Percentiles rank a stretch among this genome's conserved stretches.
Evolutionary conservation across 2,888 invertebrate genomes (phyloP).

Genomic region (Standfussiana lucernea): DNA sequence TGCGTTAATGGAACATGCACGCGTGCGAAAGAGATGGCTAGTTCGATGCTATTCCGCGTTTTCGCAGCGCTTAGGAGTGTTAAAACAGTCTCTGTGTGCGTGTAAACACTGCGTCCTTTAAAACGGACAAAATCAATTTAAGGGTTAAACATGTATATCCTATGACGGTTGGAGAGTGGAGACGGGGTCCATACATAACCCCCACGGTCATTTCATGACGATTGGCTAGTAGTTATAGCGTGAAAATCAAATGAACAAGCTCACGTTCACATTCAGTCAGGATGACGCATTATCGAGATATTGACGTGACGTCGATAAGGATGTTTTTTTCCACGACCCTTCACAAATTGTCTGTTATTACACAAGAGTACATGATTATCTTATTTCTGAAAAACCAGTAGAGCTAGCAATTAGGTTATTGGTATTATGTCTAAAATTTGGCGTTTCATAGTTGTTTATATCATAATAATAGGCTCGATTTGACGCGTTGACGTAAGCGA

Average conservation of each 20-base stretch:
- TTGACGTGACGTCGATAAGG: conserved; percentile 4
- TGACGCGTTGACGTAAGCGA: neutral
- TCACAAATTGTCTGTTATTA: conserved; percentile 10
- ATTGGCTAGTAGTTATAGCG: neutral
- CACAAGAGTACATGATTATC: neutral
- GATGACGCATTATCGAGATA: neutral
- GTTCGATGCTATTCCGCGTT: too few species aligned
- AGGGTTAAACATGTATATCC: too few species aligned
- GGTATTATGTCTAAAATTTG: neutral
- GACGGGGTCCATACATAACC: too few species aligned
- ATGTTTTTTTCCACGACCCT: neutral
- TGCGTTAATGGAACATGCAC: too few species aligned
- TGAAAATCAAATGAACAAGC: neutral
- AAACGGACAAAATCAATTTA: too few species aligned
- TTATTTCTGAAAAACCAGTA: neutral
- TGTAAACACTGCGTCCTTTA: too few species aligned
- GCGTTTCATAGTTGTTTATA: neutral
- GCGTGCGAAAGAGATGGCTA: too few species aligned
- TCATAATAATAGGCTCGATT: neutral
- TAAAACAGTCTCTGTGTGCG: too few species aligned
- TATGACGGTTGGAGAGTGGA: neutral
- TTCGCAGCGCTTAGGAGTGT: too few species aligned
- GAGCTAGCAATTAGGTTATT: neutral
- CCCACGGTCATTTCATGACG: neutral
- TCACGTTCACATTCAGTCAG: neutral